Base-by-base conservation (phyloP, 2,113 vertebrate species). In the Myotis davidii region DNA sequence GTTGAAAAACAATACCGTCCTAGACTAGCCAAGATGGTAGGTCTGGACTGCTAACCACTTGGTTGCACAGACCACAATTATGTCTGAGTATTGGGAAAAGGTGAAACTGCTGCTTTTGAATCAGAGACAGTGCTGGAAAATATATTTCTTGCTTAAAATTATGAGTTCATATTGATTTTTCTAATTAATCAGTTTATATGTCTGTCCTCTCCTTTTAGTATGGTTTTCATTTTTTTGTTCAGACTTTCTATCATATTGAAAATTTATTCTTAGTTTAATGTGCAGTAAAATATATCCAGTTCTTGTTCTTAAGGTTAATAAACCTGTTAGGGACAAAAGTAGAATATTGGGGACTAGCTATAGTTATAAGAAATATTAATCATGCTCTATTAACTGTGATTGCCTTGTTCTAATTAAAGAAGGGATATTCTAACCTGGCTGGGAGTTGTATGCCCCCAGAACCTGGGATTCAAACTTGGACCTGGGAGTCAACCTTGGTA, bases 81-180 rank as follows among this genome's bases (percentile, higher is more conserved):
- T 27, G 42, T 4, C 9, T 45, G 21, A 82, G 7, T 42, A 20
- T 59, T 50, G 39, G 42, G 10, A 69, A 69, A 88, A 91, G 37
- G 52, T 81, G 52, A 93, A 91, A n/a, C 21, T 93, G 13, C 37
- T 91, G 29, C 16, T 93, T 94, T 87, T 87, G 50, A 74, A 76
- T 93, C 25, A 25, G 59, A 29, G 81, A 39, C 34, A 79, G 70
- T 69, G 9, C 29, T 81, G 18, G 65, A 69, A 84, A 91, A 85
- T 69, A 42, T 52, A 90, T 94, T 91, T 93, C 59, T 95, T 77
- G 10, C 56, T 91, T 84, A 77, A 89, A 97, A 85, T 92, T 54
- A 88, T 87, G 50, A 95, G 20, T 91, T 96, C 67, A 89, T 29
- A 42, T 34, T 32, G 70, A 81, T 88, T 82, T 32, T 84, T 84